Evolutionary conservation across 1,140 invertebrate genomes (phyloP).

Genomic region (Dolichoris vasculosae): DNA sequence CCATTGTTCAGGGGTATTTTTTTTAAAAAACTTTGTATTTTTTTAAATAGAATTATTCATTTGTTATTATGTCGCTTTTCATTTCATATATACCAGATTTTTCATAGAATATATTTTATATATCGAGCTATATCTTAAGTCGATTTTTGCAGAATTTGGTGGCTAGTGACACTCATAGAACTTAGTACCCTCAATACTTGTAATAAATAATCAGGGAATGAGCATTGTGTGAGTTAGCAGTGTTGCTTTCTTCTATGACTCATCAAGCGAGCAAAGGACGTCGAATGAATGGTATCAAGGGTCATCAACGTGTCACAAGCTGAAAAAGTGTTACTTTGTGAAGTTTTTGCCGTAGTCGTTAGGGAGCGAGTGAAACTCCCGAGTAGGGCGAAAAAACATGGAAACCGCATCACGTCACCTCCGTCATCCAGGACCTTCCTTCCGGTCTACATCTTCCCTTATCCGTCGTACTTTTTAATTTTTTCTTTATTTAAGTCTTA

Average conservation of each 20-base stretch:
- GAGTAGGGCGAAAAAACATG: conserved; percentile 71
- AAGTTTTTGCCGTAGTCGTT: conserved; percentile 53
- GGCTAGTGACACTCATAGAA: too few species aligned
- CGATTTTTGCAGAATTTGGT: too few species aligned
- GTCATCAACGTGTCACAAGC: background rate
- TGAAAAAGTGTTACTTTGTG: background rate
- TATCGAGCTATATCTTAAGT: too few species aligned
- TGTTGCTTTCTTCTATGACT: too few species aligned
- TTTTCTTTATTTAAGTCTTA: conserved; percentile 40
- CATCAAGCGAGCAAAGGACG: background rate
- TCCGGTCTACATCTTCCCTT: conserved; percentile 64
- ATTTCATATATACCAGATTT: too few species aligned
- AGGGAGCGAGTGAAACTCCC: conserved; percentile 32
- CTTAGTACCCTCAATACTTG: too few species aligned
- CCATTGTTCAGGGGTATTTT: too few species aligned
- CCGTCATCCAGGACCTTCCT: conserved; percentile 70
- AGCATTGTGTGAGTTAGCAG: background rate
- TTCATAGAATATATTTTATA: too few species aligned
- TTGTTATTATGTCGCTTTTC: too few species aligned
- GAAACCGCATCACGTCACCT: conserved; percentile 72
- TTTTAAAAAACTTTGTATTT: too few species aligned
- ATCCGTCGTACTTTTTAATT: conserved; percentile 58
- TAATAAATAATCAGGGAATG: conserved; percentile 47
- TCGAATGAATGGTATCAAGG: background rate
- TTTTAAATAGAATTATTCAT: too few species aligned